phyloP scores from a whole-genome alignment of 2,113 vertebrate species.

The Dendrocopos noguchii region DNA sequence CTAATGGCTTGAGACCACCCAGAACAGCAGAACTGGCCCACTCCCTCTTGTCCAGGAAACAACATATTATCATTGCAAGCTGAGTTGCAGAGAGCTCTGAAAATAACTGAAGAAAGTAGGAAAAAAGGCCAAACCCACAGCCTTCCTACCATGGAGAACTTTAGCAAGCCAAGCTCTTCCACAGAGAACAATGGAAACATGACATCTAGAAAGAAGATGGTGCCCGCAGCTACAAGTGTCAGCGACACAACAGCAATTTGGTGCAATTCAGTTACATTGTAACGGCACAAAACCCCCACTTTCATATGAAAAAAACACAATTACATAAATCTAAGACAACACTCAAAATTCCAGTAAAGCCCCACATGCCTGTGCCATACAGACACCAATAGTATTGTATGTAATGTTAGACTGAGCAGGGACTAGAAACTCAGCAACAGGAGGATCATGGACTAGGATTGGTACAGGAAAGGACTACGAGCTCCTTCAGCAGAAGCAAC shows the following conservation, averaged over 20 bases:
- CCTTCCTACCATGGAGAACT: background rate
- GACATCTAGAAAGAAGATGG: background rate
- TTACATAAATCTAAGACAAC: background rate
- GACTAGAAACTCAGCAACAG: background rate
- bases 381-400: accelerated
- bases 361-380: background rate
- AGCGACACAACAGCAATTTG: background rate
- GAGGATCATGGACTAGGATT: accelerated
- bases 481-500: background rate
- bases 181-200: background rate
- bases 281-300: background rate
- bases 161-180: background rate
- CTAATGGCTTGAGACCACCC: background rate
- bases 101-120: background rate
- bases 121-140: background rate
- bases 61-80: accelerated
- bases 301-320: background rate
- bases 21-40: background rate
- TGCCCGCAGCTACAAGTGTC: background rate
- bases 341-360: background rate
- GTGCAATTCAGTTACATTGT: background rate
- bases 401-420: background rate
- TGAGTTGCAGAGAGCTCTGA: background rate
- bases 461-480: background rate
- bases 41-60: background rate